Evolutionary conservation across 2,113 vertebrate genomes (phyloP).

Genomic region (Lichenostomus cassidix): DNA sequence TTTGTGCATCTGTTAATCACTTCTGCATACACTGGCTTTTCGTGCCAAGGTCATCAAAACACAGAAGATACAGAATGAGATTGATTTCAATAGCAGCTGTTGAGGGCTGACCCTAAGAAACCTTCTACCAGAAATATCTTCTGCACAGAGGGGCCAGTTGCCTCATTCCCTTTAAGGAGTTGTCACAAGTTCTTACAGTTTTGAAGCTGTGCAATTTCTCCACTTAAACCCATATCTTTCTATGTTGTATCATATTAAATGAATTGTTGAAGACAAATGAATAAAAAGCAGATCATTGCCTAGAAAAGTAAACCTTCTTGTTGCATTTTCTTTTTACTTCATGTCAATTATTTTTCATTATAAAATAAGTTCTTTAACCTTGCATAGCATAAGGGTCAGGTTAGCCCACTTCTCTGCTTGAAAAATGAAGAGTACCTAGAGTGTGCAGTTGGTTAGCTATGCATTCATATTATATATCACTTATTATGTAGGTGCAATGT

Average conservation of each 20-base stretch:
- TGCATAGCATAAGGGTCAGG: background rate
- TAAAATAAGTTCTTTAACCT: background rate
- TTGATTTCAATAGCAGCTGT: background rate
- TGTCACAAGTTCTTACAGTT: background rate
- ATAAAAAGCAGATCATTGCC: background rate
- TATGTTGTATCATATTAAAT: background rate
- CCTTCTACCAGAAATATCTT: background rate
- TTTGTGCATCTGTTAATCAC: conserved; percentile 4
- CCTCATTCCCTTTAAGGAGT: background rate
- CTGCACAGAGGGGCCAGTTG: background rate
- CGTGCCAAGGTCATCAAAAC: background rate
- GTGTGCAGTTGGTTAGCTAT: background rate
- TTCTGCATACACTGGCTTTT: background rate
- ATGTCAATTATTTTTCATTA: background rate
- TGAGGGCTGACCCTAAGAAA: background rate
- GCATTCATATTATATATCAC: background rate
- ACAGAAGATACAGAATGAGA: background rate
- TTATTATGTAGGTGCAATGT: conserved; percentile 25
- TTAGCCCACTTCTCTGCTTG: background rate
- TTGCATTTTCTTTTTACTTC: background rate
- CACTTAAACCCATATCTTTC: background rate
- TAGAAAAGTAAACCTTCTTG: background rate
- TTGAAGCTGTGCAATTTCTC: background rate
- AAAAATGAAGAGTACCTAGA: background rate
- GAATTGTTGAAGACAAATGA: background rate